Evolutionary conservation across 2,888 invertebrate species (phyloP).

Genomic region (Mylabris sibirica): DNA sequence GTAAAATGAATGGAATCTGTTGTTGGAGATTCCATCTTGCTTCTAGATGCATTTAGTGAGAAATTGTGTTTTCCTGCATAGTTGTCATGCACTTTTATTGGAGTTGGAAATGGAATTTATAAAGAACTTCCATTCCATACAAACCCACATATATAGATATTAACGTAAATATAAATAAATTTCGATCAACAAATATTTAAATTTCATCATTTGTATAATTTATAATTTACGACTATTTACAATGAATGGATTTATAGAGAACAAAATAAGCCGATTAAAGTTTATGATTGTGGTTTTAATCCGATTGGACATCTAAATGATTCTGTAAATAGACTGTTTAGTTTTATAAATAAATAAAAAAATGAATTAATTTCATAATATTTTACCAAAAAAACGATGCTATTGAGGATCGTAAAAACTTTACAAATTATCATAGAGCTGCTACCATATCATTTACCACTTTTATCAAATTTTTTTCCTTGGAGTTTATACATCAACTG

Average conservation of each 20-base stretch:
- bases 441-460: background rate
- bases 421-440: slow-evolving; percentile 5
- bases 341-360: background rate
- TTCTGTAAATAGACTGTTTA: background rate
- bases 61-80: background rate
- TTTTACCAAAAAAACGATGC: background rate
- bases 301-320: background rate
- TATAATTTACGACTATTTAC: background rate
- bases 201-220: background rate
- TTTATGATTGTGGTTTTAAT: background rate
- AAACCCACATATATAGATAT: no score
- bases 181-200: background rate
- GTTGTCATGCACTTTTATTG: background rate
- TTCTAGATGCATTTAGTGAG: slow-evolving; percentile 8
- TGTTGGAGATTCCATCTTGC: background rate
- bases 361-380: background rate
- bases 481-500: background rate
- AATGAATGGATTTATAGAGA: background rate
- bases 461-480: background rate
- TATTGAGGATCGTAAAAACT: background rate
- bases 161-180: background rate
- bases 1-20: background rate
- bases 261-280: slow-evolving; percentile 1
- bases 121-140: background rate
- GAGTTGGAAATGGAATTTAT: background rate